phyloP scores from a whole-genome alignment of 1,140 invertebrate species.

The Hestina assimilis region DNA sequence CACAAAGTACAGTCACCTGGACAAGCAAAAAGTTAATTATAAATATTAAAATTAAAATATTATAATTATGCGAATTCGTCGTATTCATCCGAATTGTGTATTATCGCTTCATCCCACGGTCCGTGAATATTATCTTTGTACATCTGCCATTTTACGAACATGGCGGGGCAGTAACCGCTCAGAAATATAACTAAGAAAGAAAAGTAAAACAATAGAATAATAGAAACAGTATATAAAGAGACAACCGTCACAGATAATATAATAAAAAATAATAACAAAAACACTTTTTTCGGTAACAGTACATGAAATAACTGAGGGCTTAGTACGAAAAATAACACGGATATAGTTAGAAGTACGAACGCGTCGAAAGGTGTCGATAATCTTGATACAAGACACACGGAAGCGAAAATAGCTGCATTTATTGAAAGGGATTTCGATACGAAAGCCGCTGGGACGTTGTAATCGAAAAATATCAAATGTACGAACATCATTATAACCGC shows the following conservation, averaged over 20 bases:
- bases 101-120: conserved; percentile 95
- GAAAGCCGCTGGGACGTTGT: conserved; percentile 89
- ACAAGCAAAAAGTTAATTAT: background rate
- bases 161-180: conserved; percentile 87
- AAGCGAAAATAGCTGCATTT: conserved; percentile 95
- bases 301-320: conserved; percentile 88
- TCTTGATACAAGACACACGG: conserved; percentile 95
- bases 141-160: conserved; percentile 89
- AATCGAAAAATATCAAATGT: conserved; percentile 95
- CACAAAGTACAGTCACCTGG: background rate
- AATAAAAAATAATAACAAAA: conserved; percentile 45
- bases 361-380: conserved; percentile 90
- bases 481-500: conserved; percentile 91
- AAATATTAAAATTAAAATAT: background rate
- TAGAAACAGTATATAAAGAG: conserved; percentile 80
- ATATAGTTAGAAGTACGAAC: conserved; percentile 91
- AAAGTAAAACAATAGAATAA: conserved; percentile 80
- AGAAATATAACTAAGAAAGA: conserved; percentile 81
- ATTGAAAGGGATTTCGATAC: conserved; percentile 90
- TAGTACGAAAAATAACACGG: conserved; percentile 93
- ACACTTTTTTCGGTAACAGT: conserved; percentile 71
- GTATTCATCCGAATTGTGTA: conserved; percentile 79
- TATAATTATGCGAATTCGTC: conserved; percentile 47
- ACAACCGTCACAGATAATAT: conserved; percentile 66
- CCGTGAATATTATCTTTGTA: conserved; percentile 97